Conservation (phyloP, 2,797 vertebrate genomes). For the Orestias chungarensis region DNA sequence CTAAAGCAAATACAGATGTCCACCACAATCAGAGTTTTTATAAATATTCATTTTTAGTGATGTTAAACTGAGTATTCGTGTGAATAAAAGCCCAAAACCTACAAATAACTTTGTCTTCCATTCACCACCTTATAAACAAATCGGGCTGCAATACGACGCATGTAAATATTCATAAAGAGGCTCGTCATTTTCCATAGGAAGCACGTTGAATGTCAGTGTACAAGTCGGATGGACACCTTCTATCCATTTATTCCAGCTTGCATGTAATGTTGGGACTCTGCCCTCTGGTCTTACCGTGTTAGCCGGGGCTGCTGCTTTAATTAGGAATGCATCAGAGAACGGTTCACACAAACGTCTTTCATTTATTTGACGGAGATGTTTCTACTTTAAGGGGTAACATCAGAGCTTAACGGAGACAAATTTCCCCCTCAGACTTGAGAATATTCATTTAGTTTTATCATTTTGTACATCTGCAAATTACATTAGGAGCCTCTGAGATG, state of each 20-base stretch:
- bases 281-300: not conserved
- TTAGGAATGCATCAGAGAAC: not conserved
- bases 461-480: not conserved
- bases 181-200: not conserved
- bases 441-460: constrained; percentile 1
- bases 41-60: too few relatives aligned
- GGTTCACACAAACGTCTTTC: not conserved
- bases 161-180: not conserved
- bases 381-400: not conserved
- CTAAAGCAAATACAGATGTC: too few relatives aligned
- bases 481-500: not conserved
- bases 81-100: too few relatives aligned
- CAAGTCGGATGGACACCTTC: not conserved
- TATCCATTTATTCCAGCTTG: not conserved
- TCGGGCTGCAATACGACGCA: not conserved
- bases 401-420: not conserved
- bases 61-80: too few relatives aligned
- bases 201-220: not conserved
- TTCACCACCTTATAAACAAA: not conserved
- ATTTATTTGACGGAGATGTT: not conserved
- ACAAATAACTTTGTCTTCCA: too few relatives aligned
- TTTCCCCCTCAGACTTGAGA: not conserved
- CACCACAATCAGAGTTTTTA: too few relatives aligned
- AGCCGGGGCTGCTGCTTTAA: not conserved
- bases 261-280: not conserved